Base-by-base conservation (phyloP, 1,140 invertebrate species). In the Pantala flavescens region DNA sequence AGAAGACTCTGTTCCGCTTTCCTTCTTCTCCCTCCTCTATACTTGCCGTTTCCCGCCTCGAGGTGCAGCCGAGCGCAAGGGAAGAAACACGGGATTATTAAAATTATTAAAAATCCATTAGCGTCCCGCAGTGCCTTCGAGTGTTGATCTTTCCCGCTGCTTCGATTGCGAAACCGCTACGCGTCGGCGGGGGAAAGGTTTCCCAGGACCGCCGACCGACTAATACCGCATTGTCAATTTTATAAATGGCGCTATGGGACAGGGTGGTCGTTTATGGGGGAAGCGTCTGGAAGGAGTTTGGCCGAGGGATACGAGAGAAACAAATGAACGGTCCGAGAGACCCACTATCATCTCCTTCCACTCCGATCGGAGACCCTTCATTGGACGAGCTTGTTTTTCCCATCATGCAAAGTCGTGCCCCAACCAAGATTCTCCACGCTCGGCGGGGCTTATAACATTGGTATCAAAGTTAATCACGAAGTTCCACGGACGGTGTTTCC, bases 61-160 rank as follows among this genome's bases (percentile, higher is more conserved):
- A 63, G 49, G 49, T 63, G n/a, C 49, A 63, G n/a, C 49, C n/a
- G 12, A 21, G 49, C 49, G 49, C n/a, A 63, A 3, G 14, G 49
- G 49, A 63, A 63, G 49, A 63, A 63, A 63, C 49, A 63, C 49
- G n/a, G 49, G 49, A 63, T 63, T 63, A 63, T 63, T 63, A 63
- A 63, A 63, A 63, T 63, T 63, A 63, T 63, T 63, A 63, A 63
- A 63, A 63, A 63, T 63, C 49, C 49, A 63, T 63, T 63, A 63
- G 49, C 49, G 49, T 63, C 49, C 49, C 12, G 49, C 49, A 21
- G 49, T 63, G 49, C 49, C 49, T 63, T 63, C 49, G n/a, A 63
- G 49, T 63, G 49, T 63, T 63, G 49, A 63, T 63, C 49, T 63
- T 63, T 63, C 49, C 49, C 49, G 49, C 49, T 21, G 49, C n/a